Conservation (phyloP, 2,888 invertebrate species). For the Chymomyza fuscimana region DNA sequence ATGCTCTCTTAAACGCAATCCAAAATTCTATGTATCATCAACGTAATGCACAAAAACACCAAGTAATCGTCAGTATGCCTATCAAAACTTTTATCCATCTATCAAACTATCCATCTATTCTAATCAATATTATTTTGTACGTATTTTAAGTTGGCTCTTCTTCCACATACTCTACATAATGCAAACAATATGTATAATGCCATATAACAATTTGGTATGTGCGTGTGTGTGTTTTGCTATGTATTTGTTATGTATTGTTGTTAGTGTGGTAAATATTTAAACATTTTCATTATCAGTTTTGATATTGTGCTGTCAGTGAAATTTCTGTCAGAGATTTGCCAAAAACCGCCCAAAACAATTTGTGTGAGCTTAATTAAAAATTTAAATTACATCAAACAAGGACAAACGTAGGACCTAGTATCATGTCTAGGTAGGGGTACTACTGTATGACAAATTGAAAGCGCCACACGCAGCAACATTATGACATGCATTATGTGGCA, state of each 20-base stretch:
- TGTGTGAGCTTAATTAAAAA: conserved; percentile 74
- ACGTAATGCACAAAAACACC: background rate
- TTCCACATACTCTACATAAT: background rate
- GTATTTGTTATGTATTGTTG: conserved; percentile 25
- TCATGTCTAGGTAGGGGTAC: too few species aligned
- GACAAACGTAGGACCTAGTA: background rate
- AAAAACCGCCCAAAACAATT: conserved; percentile 67
- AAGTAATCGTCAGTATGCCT: background rate
- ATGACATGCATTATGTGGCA: conserved; percentile 10
- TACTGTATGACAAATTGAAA: conserved; percentile 63
- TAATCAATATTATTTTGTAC: background rate
- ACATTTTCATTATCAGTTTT: conserved; percentile 68
- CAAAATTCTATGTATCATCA: background rate
- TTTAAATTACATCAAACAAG: conserved; percentile 73
- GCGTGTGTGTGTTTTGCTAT: too few species aligned
- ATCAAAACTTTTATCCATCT: background rate
- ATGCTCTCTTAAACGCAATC: background rate
- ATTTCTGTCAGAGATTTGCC: conserved; percentile 65
- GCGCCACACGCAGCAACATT: conserved; percentile 42
- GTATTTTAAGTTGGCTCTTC: background rate
- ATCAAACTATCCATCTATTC: too few species aligned
- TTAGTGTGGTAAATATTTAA: conserved; percentile 66
- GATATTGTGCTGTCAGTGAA: background rate
- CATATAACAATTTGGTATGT: too few species aligned
- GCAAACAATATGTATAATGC: background rate